Conservation (phyloP, 2,888 invertebrate genomes). For the Eupelmus urozonus region DNA sequence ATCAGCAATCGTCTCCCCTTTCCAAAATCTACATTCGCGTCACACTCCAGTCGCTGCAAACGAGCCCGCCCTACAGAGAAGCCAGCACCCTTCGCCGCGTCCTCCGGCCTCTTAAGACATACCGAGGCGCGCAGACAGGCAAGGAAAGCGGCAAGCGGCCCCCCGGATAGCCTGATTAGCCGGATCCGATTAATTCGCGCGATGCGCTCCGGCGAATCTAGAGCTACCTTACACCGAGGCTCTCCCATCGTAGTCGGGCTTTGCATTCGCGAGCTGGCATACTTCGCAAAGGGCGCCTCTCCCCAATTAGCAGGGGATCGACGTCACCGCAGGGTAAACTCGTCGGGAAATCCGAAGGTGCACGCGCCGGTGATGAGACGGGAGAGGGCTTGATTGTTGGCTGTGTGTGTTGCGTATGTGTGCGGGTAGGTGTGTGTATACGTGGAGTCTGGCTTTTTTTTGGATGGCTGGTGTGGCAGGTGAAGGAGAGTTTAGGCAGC, state of each 20-base stretch:
- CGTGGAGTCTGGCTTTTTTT: too few species aligned
- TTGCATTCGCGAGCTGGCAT: background rate
- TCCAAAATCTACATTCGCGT: too few species aligned
- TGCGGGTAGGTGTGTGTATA: too few species aligned
- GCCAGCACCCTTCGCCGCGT: background rate
- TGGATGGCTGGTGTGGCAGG: too few species aligned
- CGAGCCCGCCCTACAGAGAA: too few species aligned
- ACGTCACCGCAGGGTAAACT: background rate
- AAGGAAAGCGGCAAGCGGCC: background rate
- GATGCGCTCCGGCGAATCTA: too few species aligned
- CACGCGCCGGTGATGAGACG: background rate
- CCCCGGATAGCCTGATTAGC: background rate
- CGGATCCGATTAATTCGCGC: background rate
- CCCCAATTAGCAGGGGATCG: background rate
- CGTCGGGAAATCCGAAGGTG: too few species aligned
- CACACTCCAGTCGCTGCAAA: too few species aligned
- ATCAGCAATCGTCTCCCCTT: too few species aligned
- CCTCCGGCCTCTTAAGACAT: background rate
- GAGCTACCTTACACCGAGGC: too few species aligned
- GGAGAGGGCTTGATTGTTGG: background rate
- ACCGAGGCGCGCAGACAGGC: background rate
- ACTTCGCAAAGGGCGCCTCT: background rate
- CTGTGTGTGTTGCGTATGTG: too few species aligned
- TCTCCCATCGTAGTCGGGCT: background rate
- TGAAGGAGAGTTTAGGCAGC: too few species aligned